Evolutionary conservation across 2,888 invertebrate genomes (phyloP).

Genomic region (Hirtodrosophila duncani): DNA sequence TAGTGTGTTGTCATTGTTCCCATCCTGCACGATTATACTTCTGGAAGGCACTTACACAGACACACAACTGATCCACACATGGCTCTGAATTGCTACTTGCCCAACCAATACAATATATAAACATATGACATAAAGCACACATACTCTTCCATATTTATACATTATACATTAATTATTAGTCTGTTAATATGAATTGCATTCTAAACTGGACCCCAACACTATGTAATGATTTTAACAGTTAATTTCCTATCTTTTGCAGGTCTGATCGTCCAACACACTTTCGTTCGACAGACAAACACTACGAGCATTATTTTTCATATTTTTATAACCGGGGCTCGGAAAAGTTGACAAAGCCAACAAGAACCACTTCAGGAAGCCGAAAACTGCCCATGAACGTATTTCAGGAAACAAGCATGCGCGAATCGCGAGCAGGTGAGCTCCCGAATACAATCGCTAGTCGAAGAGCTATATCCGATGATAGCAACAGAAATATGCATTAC

Average conservation of each 20-base stretch:
- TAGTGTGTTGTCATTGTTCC: no score
- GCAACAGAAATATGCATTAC: conserved; percentile 32
- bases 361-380: conserved; percentile 21
- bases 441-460: conserved; percentile 8
- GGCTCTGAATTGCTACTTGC: no score
- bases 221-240: no score
- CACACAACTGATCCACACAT: no score
- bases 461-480: conserved; percentile 28
- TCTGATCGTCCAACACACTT: conserved; percentile 28
- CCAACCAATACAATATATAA: no score
- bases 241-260: conserved; percentile 30
- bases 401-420: conserved; percentile 41
- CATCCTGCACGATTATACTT: no score
- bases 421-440: conserved; percentile 12
- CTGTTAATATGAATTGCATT: no score
- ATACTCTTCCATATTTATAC: no score
- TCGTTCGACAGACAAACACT: conserved; percentile 58
- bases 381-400: conserved; percentile 61
- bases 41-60: no score
- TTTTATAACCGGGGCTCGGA: conserved; percentile 62
- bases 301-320: conserved; percentile 71
- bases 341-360: conserved; percentile 33
- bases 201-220: no score
- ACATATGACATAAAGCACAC: not conserved
- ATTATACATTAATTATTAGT: no score